Conservation (phyloP, 2,113 vertebrate species). For the Aix galericulata region DNA sequence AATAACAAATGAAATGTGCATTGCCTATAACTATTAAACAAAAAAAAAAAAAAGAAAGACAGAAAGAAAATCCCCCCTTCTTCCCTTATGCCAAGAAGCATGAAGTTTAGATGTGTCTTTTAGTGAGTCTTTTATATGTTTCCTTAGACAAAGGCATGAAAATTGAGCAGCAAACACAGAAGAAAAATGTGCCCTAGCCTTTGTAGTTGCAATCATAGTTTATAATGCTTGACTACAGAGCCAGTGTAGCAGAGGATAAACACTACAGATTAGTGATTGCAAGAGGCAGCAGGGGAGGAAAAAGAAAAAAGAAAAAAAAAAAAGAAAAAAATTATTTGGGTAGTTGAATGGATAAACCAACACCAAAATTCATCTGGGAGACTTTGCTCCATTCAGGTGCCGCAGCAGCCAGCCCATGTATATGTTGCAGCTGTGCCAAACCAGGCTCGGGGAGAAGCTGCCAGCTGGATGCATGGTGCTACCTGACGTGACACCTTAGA, state of each 20-base stretch:
- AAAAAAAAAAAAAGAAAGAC: background rate
- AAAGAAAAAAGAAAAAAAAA: background rate
- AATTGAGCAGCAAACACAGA: background rate
- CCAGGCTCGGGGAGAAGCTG: accelerated
- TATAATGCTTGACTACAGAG: background rate
- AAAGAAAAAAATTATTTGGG: background rate
- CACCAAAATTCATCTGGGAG: background rate
- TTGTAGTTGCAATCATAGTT: background rate
- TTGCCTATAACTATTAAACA: background rate
- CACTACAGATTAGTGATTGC: background rate
- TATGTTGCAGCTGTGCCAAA: background rate
- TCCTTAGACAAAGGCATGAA: background rate
- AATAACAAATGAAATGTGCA: slow-evolving; percentile 23
- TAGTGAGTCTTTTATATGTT: background rate
- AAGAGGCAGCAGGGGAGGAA: background rate
- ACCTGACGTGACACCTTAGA: background rate
- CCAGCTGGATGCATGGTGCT: accelerated
- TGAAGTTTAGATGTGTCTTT: background rate
- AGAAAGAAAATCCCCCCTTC: background rate
- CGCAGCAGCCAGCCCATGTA: background rate
- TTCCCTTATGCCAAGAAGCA: background rate
- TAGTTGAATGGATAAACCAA: background rate
- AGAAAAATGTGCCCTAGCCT: background rate
- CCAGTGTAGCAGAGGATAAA: background rate
- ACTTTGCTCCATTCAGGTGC: background rate